These are phyloP conservation scores for Balanococcus diminutus DNA, from an alignment of 2,888 invertebrate genomes.

Conservation along the genomic window DNA sequence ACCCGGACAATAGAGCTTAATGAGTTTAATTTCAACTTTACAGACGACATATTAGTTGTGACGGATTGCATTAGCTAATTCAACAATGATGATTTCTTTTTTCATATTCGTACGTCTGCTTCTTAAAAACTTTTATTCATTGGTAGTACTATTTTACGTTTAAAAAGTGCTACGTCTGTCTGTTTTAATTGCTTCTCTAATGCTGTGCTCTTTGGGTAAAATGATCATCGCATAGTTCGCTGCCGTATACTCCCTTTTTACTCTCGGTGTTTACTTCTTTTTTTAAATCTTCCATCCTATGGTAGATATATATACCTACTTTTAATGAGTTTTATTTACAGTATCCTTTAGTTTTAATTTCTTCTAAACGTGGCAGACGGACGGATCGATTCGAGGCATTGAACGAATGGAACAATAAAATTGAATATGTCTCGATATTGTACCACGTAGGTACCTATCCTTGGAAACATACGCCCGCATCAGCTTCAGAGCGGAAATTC, in stretches of 20 bases:
- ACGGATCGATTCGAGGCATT: slow-evolving; percentile 31
- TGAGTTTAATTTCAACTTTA: slow-evolving; percentile 21
- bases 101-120: neutral
- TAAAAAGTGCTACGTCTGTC: neutral
- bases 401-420: slow-evolving; percentile 12
- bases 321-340: neutral
- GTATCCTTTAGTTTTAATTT: neutral
- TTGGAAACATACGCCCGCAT: slow-evolving; percentile 37
- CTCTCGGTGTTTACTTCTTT: neutral
- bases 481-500: neutral
- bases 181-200: neutral
- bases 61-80: slow-evolving; percentile 13
- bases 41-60: neutral
- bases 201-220: neutral
- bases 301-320: too few relatives aligned
- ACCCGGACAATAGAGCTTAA: slow-evolving; percentile 1
- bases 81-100: neutral
- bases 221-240: too few relatives aligned
- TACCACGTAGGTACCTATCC: too few relatives aligned
- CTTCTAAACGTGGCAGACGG: neutral
- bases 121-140: neutral
- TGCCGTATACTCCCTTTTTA: neutral
- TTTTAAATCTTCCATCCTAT: neutral
- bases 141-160: too few relatives aligned
- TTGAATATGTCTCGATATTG: slow-evolving; percentile 23